Evolutionary conservation across 2,888 invertebrate species (phyloP), one percentile per base, ranked within the genome.

Genomic region (Cistogaster globosa): DNA sequence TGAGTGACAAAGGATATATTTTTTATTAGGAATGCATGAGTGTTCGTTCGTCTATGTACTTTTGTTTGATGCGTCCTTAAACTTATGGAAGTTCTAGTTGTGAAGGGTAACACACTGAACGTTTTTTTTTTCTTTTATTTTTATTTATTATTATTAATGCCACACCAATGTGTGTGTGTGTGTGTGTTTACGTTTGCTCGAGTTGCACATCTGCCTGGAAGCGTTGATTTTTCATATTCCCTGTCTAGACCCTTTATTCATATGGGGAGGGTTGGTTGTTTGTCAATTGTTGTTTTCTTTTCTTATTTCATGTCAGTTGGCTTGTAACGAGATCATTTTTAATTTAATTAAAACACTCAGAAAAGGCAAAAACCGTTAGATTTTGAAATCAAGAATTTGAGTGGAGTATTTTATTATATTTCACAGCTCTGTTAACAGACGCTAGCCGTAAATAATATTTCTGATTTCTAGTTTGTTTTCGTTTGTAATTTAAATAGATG

Each of bases 161-260:
- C 77, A 81, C 84, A 75, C 51, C 68, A 78, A 74, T 68, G 22
- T 63, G 68, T 81, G 68, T 69, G 36, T 42, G 69, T 68, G 22
- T 63, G 68, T 81, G 68, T 69, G 36, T 42, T 57, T 68, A 63
- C 53, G 51, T 77, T 72, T 26, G 45, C 62, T 69, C 81, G 42
- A 58, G 62, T 26, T 74, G 82, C 81, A 85, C 85, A 85, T 85
- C 85, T 85, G 85, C 82, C 81, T 68, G 9, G 36, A n/a, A 82
- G 82, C 82, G 85, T 85, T 85, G 85, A 85, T 85, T 85, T 85
- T 65, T 74, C 58, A 20, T 57, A 53, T 82, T 78, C 26, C 22
- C 45, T 58, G 77, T 74, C 77, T 78, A 81, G 77, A 78, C 83
- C 55, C 26, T 36, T 45, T 57, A 57, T 57, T 57, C 42, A 65